Evolutionary conservation across 1,140 invertebrate species (phyloP), one percentile per base, ranked within the genome.

Genomic region (Ladona fulva): DNA sequence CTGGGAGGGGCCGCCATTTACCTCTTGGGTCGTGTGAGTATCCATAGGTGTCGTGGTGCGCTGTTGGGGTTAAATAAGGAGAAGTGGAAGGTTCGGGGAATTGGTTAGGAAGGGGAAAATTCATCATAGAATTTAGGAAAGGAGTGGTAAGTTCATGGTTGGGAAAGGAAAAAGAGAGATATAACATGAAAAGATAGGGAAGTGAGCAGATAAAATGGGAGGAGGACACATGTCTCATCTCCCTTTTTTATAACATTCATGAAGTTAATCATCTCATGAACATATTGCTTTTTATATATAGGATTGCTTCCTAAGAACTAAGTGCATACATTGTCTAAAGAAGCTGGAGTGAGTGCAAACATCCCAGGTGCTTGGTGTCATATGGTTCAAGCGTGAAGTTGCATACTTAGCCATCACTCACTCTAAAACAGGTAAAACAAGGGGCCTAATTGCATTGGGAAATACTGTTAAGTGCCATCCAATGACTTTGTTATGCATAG

Each of bases 341-440:
- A 66, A 66, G 52, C 52, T 22, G n/a, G 52, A 22, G 52, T 66
- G 52, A 66, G 14, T 66, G 52, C 52, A 66, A 22, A 66, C 52
- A 66, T 19, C 52, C 52, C n/a, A 66, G n/a, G 52, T 66, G 52
- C 52, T 66, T 66, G 29, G 29, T 37, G 29, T 37, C 29, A 37
- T 37, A 8, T 37, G 29, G 29, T 37, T 37, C 29, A 66, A 66
- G 52, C 52, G n/a, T 22, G 29, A 66, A 66, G 14, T 66, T 66
- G 52, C 52, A 66, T 66, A 66, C 52, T 66, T 66, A 66, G 52
- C 52, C 52, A 66, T 66, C 52, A 66, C 52, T 66, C 52, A 66
- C 52, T 66, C 52, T 66, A 66, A 19, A 22, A 66, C 29, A 8
- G 29, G 29, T 37, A 37, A 37, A 37, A 37, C 29, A 37, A 37